Conservation (phyloP, 2,797 vertebrate genomes). For the Phalanger gymnotis region DNA sequence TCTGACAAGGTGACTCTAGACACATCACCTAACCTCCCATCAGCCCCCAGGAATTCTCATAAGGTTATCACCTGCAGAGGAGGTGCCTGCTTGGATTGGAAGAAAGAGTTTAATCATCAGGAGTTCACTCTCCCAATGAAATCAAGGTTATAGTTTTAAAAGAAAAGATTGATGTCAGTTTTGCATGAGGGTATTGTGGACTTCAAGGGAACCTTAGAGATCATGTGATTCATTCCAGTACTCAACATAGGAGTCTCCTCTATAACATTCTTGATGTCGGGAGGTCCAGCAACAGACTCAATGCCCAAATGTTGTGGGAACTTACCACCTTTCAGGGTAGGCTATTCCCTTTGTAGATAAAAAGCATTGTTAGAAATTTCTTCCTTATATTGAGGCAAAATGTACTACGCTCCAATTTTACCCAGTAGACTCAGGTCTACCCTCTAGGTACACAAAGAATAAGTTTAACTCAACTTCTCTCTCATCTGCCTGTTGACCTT, state of each 20-base stretch:
- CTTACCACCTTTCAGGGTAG: no score
- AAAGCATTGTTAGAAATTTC: not conserved
- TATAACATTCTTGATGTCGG: no score
- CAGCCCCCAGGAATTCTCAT: not conserved
- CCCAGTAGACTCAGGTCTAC: no score
- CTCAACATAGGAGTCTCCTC: no score
- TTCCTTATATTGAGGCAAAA: not conserved
- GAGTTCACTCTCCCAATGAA: not conserved
- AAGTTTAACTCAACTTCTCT: not conserved
- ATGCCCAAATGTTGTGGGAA: not conserved
- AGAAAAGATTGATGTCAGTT: not conserved
- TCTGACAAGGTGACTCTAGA: not conserved
- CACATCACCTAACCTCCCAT: not conserved
- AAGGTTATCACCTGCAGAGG: not conserved
- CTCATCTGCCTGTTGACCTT: not conserved
- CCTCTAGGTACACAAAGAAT: not conserved
- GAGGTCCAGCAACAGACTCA: not conserved
- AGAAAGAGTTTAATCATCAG: not conserved
- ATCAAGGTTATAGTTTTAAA: not conserved
- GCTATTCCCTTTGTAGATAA: not conserved
- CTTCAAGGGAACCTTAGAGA: not conserved
- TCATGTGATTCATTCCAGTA: not conserved
- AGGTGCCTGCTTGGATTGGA: not conserved
- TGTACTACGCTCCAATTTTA: no score
- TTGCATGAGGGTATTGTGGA: not conserved